Percentiles rank a stretch among this genome's conserved stretches.
Conservation (phyloP, 2,888 invertebrate genomes). For the Lysandra bellargus region DNA sequence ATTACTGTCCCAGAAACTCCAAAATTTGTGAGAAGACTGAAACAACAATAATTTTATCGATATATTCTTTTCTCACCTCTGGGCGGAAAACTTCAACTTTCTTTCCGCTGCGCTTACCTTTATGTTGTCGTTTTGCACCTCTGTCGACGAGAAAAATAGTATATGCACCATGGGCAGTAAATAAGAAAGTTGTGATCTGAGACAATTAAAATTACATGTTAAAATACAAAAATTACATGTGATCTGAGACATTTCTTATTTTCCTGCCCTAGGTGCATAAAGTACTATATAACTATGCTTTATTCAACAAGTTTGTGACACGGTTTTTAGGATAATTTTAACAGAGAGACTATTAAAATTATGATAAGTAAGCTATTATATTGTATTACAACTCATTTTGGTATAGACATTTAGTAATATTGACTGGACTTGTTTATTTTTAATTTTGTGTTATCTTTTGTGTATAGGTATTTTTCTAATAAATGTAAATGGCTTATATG, state of each 20-base stretch:
- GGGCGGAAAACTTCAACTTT: no score
- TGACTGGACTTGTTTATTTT: neutral
- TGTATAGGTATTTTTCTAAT: neutral
- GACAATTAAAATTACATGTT: no score
- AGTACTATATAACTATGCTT: neutral
- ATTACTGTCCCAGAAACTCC: constrained; percentile 85
- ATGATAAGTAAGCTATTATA: neutral
- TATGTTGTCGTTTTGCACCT: no score
- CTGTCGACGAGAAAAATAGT: no score
- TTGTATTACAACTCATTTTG: neutral
- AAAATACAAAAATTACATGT: no score
- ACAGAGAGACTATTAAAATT: neutral
- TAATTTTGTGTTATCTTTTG: constrained; percentile 19
- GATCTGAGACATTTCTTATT: no score
- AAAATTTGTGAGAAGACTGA: constrained; percentile 68
- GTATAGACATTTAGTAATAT: constrained; percentile 3
- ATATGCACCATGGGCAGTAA: no score
- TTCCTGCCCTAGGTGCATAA: no score
- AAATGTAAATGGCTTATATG: neutral
- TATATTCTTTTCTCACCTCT: neutral
- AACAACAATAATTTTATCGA: constrained; percentile 46
- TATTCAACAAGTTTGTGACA: neutral
- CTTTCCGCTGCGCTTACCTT: no score
- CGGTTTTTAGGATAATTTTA: neutral
- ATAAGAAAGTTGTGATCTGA: no score